These are phyloP conservation scores for Lerista edwardsae DNA, from an alignment of 2,797 vertebrate species.

Conservation along the genomic window DNA sequence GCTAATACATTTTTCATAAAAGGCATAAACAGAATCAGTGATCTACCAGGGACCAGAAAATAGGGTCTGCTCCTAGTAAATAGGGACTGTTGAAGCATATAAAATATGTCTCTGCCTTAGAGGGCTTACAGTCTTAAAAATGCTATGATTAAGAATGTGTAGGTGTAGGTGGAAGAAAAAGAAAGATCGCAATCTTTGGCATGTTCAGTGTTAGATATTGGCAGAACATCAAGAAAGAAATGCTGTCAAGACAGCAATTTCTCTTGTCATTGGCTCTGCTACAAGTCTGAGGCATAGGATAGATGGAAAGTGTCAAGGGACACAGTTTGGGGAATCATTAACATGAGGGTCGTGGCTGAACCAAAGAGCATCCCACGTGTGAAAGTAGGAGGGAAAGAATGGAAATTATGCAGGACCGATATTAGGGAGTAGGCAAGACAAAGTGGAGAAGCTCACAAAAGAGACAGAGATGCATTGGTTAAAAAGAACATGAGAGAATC, in stretches of 20 bases:
- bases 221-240: not conserved
- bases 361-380: not conserved
- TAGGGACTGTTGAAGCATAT: too few species aligned
- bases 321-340: not conserved
- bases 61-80: too few species aligned
- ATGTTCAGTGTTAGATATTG: not conserved
- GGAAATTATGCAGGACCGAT: not conserved
- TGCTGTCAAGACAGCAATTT: not conserved
- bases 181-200: not conserved
- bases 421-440: not conserved
- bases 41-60: too few species aligned
- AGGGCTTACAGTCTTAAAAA: not conserved
- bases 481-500: not conserved
- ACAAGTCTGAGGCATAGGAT: not conserved
- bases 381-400: not conserved
- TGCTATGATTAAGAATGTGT: not conserved
- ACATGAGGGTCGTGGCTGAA: not conserved
- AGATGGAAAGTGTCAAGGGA: not conserved
- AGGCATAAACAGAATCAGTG: too few species aligned
- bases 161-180: not conserved
- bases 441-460: not conserved
- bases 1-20: too few species aligned
- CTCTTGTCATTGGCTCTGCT: not conserved
- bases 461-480: not conserved
- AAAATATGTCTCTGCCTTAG: not conserved